Percentiles rank a stretch among this genome's conserved stretches.
These are phyloP conservation scores for Bellardia bayeri DNA, from an alignment of 2,888 invertebrate genomes.

Conservation along the genomic window DNA sequence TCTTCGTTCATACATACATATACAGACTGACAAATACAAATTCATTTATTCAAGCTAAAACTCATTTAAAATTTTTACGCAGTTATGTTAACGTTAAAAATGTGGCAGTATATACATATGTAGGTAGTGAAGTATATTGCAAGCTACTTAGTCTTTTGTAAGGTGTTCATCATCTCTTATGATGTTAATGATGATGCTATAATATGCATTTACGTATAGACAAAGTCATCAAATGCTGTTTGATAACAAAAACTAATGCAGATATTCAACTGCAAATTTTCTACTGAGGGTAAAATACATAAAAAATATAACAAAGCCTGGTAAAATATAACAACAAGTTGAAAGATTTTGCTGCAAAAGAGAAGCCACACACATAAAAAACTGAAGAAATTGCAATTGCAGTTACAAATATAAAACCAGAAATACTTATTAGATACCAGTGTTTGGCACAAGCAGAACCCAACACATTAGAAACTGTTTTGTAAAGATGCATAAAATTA, in stretches of 20 bases:
- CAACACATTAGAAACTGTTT: no score
- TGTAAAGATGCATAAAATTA: no score
- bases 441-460: no score
- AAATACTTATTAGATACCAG: background rate
- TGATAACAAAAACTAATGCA: conserved; percentile 11
- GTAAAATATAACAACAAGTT: conserved; percentile 25
- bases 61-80: conserved; percentile 11
- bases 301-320: conserved; percentile 34
- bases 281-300: background rate
- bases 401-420: conserved; percentile 15
- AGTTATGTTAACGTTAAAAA: background rate
- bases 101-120: background rate
- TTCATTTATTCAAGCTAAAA: background rate
- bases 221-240: conserved; percentile 46
- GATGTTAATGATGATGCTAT: background rate
- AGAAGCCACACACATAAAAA: background rate
- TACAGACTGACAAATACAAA: background rate
- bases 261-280: conserved; percentile 3
- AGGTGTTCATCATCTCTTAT: background rate
- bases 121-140: background rate
- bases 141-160: no score
- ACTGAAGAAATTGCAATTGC: conserved; percentile 49
- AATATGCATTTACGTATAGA: conserved; percentile 49
- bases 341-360: conserved; percentile 18
- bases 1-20: background rate